A percentile compares a stretch with the other conserved stretches of the same genome.
These are phyloP conservation scores for Hybognathus amarus DNA, from an alignment of 2,797 vertebrate species.

Conservation along the genomic window DNA sequence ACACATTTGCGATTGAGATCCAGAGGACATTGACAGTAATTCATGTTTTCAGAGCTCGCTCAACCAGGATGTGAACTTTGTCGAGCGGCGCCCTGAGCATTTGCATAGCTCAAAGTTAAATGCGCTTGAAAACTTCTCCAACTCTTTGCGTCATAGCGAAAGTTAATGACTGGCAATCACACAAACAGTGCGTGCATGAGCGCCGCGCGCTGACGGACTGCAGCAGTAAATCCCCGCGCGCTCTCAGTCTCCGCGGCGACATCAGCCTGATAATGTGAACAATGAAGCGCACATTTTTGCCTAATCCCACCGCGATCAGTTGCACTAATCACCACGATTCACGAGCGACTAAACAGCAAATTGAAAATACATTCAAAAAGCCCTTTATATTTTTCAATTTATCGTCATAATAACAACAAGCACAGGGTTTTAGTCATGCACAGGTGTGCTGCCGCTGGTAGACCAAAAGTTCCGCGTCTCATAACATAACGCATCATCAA, in stretches of 20 bases:
- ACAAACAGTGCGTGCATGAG: constrained; percentile 62
- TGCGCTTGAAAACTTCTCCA: constrained; percentile 54
- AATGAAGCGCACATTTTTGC: constrained; percentile 51
- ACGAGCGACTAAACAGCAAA: constrained; percentile 3
- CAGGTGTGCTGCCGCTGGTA: constrained; percentile 45
- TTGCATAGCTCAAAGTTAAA: constrained; percentile 44
- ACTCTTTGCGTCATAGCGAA: constrained; percentile 45
- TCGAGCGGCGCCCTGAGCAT: background rate
- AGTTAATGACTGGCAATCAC: constrained; percentile 51
- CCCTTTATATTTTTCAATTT: background rate
- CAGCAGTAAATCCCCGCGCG: constrained; percentile 64
- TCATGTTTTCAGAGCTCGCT: constrained; percentile 63
- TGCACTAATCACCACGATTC: constrained; percentile 14
- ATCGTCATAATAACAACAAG: background rate
- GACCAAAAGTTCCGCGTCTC: constrained; percentile 59
- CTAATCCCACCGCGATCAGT: constrained; percentile 12
- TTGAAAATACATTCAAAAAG: background rate
- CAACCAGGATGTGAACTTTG: constrained; percentile 66
- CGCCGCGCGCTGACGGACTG: constrained; percentile 60
- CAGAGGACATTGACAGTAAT: constrained; percentile 71
- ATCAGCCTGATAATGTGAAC: constrained; percentile 62
- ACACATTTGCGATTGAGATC: constrained; percentile 48
- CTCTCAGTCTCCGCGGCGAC: constrained; percentile 55
- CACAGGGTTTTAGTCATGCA: constrained; percentile 28
- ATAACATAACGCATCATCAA: constrained; percentile 49